phyloP scores from a whole-genome alignment of 2,888 invertebrate genomes.

The Acleris cristana region DNA sequence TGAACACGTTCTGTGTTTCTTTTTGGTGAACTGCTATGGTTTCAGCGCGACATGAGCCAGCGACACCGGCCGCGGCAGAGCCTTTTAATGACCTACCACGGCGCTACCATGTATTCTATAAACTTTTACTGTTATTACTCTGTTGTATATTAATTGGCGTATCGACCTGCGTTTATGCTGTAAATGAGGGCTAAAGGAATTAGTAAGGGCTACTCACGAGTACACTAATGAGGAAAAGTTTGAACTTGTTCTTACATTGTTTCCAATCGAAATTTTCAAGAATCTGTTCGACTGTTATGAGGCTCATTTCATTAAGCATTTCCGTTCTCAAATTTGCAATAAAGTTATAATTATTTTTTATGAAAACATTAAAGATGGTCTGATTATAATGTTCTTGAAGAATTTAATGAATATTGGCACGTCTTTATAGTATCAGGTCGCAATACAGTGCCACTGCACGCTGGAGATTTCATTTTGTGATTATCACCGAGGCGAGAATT shows the following conservation, averaged over 20 bases:
- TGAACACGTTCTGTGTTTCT: background rate
- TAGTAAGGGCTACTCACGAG: slow-evolving; percentile 7
- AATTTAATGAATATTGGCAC: slow-evolving; percentile 28
- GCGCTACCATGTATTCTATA: slow-evolving; percentile 34
- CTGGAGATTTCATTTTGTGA: slow-evolving; percentile 74
- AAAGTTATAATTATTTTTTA: slow-evolving; percentile 16
- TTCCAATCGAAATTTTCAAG: background rate
- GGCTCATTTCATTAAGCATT: background rate
- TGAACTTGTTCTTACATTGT: background rate
- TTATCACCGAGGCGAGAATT: slow-evolving; percentile 63
- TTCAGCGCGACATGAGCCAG: slow-evolving; percentile 49
- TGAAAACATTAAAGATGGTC: slow-evolving; percentile 14
- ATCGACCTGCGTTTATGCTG: slow-evolving; percentile 18
- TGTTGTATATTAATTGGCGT: slow-evolving; percentile 16
- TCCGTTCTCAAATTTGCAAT: background rate
- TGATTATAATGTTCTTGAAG: slow-evolving; percentile 1
- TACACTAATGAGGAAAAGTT: background rate
- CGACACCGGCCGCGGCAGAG: slow-evolving; percentile 35
- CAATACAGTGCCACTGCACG: slow-evolving; percentile 37
- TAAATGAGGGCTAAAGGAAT: slow-evolving; percentile 9
- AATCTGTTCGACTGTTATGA: background rate
- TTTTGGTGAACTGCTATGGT: slow-evolving; percentile 53
- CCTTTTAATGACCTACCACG: slow-evolving; percentile 39
- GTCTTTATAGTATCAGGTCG: slow-evolving; percentile 20
- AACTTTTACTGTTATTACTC: slow-evolving; percentile 31